Conservation (phyloP, 2,797 vertebrate genomes). For the Staurois parvus region DNA sequence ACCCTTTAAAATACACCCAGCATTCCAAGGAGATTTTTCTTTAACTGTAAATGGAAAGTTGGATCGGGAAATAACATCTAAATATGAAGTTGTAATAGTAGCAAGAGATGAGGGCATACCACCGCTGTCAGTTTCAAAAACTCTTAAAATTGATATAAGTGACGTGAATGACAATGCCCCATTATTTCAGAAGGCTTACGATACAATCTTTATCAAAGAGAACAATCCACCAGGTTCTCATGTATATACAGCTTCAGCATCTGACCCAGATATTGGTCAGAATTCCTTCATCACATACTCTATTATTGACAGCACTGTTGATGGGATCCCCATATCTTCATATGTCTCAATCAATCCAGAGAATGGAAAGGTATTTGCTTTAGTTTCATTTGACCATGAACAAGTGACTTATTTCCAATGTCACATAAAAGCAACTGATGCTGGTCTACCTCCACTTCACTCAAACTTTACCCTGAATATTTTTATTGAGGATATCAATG, state of each 20-base stretch:
- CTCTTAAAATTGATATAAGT: slow-evolving; percentile 72
- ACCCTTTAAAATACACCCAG: slow-evolving; percentile 68
- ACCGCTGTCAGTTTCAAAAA: slow-evolving; percentile 68
- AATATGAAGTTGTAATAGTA: slow-evolving; percentile 73
- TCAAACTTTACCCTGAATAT: slow-evolving; percentile 70
- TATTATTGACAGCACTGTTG: slow-evolving; percentile 52
- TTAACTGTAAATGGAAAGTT: slow-evolving; percentile 58
- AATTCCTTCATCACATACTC: slow-evolving; percentile 68
- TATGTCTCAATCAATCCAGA: slow-evolving; percentile 75
- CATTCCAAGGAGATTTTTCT: slow-evolving; percentile 67
- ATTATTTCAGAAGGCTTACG: slow-evolving; percentile 69
- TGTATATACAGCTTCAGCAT: slow-evolving; percentile 64
- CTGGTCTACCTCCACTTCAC: slow-evolving; percentile 67
- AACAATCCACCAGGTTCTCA: slow-evolving; percentile 69
- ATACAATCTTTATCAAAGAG: slow-evolving; percentile 73
- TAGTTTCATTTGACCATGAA: slow-evolving; percentile 74
- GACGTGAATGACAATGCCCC: slow-evolving; percentile 83
- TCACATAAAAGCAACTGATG: slow-evolving; percentile 73
- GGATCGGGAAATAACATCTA: slow-evolving; percentile 73
- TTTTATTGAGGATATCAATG: slow-evolving; percentile 72
- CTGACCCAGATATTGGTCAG: slow-evolving; percentile 62
- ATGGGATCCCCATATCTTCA: slow-evolving; percentile 60
- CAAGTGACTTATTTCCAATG: slow-evolving; percentile 70
- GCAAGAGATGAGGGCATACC: slow-evolving; percentile 77
- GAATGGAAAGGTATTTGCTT: slow-evolving; percentile 70